Base-by-base conservation (phyloP, 2,797 vertebrate genomes). In the Sibirionetta formosa region DNA sequence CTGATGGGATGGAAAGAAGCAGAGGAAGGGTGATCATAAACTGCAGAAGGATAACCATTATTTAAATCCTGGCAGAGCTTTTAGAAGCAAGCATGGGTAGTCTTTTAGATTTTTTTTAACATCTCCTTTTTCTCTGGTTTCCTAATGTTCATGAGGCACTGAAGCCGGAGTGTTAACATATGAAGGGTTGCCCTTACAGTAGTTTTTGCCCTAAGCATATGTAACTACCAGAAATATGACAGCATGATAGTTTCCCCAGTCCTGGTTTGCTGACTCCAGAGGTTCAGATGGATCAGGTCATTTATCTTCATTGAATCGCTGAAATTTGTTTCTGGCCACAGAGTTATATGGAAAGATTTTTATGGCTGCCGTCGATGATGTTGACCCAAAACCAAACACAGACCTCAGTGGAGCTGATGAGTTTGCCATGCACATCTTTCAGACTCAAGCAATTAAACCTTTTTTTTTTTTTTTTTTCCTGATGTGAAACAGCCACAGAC, bases 181-280 rank as follows among this genome's bases (percentile, higher is more conserved):
- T 66, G 36, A 89, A 61, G 14, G 6, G 53, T 24, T 81, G 6
- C 65, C 63, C 38, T 88, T 26, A 33, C 0, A 9, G 29, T 20
- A 38, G 4, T 17, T 66, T 90, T 85, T 81, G 22, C 22, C 73
- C 38, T 46, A 83, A 96, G 76, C n/a, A 63, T 61, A 56, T 71
- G 63, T 66, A 70, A 76, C 57, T 88, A 83, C 80, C 51, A 84
- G 63, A 86, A 90, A 73, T 44, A 65, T 79, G 65, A 65, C 61
- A 86, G 38, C 57, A 29, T 72, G 70, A 60, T 36, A 35, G 42
- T 56, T 94, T 88, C 56, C 56, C 70, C 27, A n/a, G 82, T 90
- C 92, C 56, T 86, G 44, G 77, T 88, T 94, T 95, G 82, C 70
- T 94, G 85, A 90, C 35, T 94, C 29, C 77, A 91, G 80, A 86